A percentile compares a stretch with the other conserved stretches of the same genome.
Conservation (phyloP, 64 coral and sea anemone genomes). For the Cladopsammia gracilis region DNA sequence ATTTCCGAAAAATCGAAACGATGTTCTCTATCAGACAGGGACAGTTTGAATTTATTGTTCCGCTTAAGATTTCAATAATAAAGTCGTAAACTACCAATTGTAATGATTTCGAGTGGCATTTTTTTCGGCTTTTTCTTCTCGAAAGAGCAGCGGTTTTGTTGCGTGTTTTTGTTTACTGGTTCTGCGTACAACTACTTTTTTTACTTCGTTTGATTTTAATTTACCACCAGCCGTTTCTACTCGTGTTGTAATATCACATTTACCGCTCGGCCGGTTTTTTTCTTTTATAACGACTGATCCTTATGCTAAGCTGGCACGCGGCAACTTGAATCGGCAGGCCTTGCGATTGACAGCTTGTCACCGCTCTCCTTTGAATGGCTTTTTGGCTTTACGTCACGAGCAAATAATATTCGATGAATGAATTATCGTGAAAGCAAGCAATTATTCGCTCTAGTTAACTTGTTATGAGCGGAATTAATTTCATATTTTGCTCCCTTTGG, state of each 20-base stretch:
- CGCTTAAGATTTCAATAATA: neutral
- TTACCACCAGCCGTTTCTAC: neutral
- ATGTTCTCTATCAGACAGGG: neutral
- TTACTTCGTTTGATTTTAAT: neutral
- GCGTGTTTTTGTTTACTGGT: neutral
- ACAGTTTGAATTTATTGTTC: neutral
- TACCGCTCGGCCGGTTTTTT: neutral
- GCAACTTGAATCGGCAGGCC: neutral
- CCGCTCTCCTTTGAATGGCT: constrained; percentile 13
- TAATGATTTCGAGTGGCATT: neutral
- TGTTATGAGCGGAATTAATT: constrained; percentile 21
- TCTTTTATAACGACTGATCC: neutral
- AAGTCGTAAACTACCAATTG: too few species aligned
- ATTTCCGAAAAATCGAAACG: neutral
- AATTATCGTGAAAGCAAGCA: neutral
- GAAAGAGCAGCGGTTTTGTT: neutral
- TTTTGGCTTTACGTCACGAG: constrained; percentile 18
- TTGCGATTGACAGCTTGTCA: constrained; percentile 43
- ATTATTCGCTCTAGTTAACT: constrained; percentile 46
- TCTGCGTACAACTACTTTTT: neutral
- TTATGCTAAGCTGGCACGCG: constrained; percentile 37
- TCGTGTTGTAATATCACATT: constrained; percentile 7
- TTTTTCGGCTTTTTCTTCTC: neutral
- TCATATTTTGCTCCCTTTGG: neutral
- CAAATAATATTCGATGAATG: constrained; percentile 44